phyloP scores from a whole-genome alignment of 2,888 invertebrate species.

The Acanthosoma haemorrhoidale region DNA sequence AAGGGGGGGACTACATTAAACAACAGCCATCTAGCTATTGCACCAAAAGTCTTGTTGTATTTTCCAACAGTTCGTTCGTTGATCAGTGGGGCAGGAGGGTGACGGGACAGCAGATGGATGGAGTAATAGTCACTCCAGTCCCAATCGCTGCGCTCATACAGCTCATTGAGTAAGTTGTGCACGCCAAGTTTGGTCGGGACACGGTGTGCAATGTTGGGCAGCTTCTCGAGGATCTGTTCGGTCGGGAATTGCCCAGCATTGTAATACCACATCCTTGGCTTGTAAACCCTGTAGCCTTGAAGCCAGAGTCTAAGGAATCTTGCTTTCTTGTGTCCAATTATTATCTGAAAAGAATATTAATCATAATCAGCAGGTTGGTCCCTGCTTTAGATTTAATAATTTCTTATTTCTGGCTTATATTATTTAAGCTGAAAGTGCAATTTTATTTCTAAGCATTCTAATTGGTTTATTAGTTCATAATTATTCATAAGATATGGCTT shows the following conservation, averaged over 20 bases:
- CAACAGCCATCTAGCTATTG: slow-evolving; percentile 43
- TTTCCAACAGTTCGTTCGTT: slow-evolving; percentile 39
- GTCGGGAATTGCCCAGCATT: slow-evolving; percentile 48
- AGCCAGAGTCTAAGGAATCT: slow-evolving; percentile 45
- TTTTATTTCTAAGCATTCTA: no score
- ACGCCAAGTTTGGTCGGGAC: slow-evolving; percentile 46
- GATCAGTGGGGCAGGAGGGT: slow-evolving; percentile 42
- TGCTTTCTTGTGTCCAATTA: slow-evolving; percentile 46
- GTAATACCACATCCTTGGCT: slow-evolving; percentile 46
- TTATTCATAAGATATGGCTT: no score
- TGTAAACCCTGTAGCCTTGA: slow-evolving; percentile 45
- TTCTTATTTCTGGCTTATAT: no score
- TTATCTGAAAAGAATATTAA: slow-evolving; percentile 41
- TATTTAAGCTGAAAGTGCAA: no score
- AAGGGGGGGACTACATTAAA: neutral
- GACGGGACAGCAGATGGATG: slow-evolving; percentile 46
- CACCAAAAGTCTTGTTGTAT: slow-evolving; percentile 44
- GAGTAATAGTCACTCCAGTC: slow-evolving; percentile 42
- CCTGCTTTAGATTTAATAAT: no score
- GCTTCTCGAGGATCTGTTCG: slow-evolving; percentile 43
- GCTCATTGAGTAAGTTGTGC: slow-evolving; percentile 44
- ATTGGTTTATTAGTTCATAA: no score
- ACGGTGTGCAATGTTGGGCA: slow-evolving; percentile 45
- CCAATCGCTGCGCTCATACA: slow-evolving; percentile 43
- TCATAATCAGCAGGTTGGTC: no score